These are phyloP conservation scores for Halocaridina rubra DNA, from an alignment of 2,888 invertebrate species.

Conservation along the genomic window DNA sequence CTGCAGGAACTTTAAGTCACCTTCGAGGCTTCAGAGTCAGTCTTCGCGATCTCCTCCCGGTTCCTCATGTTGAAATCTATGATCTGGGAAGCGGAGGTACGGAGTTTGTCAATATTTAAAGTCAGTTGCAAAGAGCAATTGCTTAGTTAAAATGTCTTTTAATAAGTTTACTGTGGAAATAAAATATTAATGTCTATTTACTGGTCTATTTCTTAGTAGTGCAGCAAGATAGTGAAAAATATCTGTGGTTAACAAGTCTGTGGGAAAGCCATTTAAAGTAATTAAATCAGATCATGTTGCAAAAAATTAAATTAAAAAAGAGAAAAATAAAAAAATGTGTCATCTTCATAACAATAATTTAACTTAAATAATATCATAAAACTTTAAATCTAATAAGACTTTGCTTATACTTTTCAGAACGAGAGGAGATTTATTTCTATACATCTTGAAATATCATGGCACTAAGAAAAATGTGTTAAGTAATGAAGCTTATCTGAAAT, in stretches of 20 bases:
- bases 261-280: slow-evolving; percentile 24
- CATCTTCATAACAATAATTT: too few species aligned
- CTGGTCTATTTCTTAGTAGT: slow-evolving; percentile 3
- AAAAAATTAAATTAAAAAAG: too few species aligned
- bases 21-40: slow-evolving; percentile 49
- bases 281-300: too few species aligned
- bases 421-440: too few species aligned
- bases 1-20: slow-evolving; percentile 51
- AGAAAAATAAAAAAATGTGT: too few species aligned
- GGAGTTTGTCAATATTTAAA: slow-evolving; percentile 26
- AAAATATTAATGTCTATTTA: slow-evolving; percentile 24
- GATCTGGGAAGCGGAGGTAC: slow-evolving; percentile 55
- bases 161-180: slow-evolving; percentile 1
- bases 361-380: too few species aligned
- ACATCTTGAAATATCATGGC: too few species aligned
- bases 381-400: too few species aligned
- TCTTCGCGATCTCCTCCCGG: slow-evolving; percentile 44
- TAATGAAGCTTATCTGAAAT: too few species aligned
- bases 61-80: slow-evolving; percentile 59
- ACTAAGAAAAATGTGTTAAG: too few species aligned
- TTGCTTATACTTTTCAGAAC: too few species aligned
- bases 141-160: background rate
- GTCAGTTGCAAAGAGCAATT: slow-evolving; percentile 11
- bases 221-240: background rate
- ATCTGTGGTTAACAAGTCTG: slow-evolving; percentile 33